These are phyloP conservation scores for Halictus rubicundus DNA, from an alignment of 1,140 invertebrate species.

Conservation along the genomic window DNA sequence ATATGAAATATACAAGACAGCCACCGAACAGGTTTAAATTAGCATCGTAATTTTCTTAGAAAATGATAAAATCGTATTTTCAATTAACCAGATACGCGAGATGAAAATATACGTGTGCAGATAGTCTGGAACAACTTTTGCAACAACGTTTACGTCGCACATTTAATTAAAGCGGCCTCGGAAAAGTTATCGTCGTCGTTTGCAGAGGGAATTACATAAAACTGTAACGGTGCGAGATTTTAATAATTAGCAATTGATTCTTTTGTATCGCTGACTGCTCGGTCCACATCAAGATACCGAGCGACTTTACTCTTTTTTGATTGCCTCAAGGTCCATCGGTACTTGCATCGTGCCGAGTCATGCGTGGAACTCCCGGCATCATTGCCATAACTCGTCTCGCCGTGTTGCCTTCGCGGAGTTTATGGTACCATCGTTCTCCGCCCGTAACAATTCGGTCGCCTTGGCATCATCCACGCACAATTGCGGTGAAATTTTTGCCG, in stretches of 20 bases:
- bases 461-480: constrained; percentile 40
- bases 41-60: too few relatives aligned
- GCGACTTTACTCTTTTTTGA: constrained; percentile 49
- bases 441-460: constrained; percentile 61
- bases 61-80: too few relatives aligned
- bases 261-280: constrained; percentile 32
- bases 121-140: too few relatives aligned
- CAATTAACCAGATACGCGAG: too few relatives aligned
- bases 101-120: too few relatives aligned
- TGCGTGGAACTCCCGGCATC: constrained; percentile 64
- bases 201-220: neutral
- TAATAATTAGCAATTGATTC: constrained; percentile 59
- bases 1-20: too few relatives aligned
- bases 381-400: constrained; percentile 65
- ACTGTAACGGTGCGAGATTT: neutral
- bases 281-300: constrained; percentile 53
- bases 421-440: constrained; percentile 60
- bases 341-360: constrained; percentile 62
- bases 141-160: too few relatives aligned
- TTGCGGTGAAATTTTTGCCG: constrained; percentile 23
- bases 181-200: neutral
- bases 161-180: too few relatives aligned
- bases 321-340: constrained; percentile 54
- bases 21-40: too few relatives aligned
- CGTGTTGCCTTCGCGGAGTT: constrained; percentile 60